Conservation (phyloP, 2,113 vertebrate genomes). For the Erpornis zantholeuca region DNA sequence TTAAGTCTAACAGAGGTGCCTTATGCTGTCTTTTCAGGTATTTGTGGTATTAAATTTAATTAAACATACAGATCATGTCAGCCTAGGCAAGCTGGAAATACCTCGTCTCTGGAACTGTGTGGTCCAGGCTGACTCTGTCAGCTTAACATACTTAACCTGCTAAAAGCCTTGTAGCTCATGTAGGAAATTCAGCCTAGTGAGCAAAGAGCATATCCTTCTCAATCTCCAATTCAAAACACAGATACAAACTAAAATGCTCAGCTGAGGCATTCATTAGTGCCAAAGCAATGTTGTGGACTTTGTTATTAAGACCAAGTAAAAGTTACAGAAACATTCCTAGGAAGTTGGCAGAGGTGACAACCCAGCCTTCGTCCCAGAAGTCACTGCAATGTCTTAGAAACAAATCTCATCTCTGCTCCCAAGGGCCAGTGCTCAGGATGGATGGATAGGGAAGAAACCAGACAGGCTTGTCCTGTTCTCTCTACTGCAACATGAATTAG, state of each 20-base stretch:
- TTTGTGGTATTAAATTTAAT: neutral
- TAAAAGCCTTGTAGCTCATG: neutral
- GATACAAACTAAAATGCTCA: neutral
- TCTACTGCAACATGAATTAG: neutral
- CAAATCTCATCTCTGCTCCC: neutral
- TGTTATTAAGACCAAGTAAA: neutral
- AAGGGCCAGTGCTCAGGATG: neutral
- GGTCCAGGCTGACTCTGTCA: neutral
- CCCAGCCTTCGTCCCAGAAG: neutral
- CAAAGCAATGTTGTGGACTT: neutral
- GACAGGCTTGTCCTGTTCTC: neutral
- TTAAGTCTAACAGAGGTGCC: neutral
- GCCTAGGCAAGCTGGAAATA: neutral
- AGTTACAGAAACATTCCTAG: accelerated
- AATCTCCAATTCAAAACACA: neutral
- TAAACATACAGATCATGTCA: neutral
- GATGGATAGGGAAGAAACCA: neutral
- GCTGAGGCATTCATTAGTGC: neutral
- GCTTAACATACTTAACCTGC: neutral
- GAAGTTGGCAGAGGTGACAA: accelerated
- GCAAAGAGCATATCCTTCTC: neutral
- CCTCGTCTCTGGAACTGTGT: neutral
- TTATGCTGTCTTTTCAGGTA: neutral
- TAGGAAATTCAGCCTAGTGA: neutral
- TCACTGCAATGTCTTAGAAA: accelerated